Percentiles rank a stretch among this genome's conserved stretches.
Evolutionary conservation across 92 coral and sea anemone species (phyloP).

Genomic region (Pocillopora meandrina): DNA sequence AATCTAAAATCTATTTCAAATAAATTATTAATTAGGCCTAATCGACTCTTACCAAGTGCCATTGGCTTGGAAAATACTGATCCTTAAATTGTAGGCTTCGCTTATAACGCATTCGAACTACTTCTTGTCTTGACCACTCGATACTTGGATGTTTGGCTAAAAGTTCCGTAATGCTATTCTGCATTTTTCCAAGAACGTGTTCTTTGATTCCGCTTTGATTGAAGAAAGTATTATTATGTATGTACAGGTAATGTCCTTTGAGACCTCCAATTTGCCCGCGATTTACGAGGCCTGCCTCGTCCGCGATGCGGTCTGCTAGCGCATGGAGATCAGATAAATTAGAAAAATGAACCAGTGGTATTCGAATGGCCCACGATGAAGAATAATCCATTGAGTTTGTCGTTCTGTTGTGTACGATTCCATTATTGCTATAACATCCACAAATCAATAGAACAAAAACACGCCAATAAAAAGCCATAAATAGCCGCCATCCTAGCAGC

Average conservation of each 20-base stretch:
- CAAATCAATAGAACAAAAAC: conserved; percentile 42
- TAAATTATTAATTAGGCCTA: conserved; percentile 53
- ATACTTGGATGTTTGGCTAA: conserved; percentile 83
- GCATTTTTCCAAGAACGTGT: conserved; percentile 43
- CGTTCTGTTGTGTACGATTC: conserved; percentile 18
- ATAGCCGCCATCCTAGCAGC: conserved; percentile 75
- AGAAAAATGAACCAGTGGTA: conserved; percentile 61
- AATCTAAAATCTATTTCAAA: conserved; percentile 28
- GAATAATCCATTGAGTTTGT: conserved; percentile 24
- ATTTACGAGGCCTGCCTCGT: conserved; percentile 80
- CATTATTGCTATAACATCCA: conserved; percentile 26
- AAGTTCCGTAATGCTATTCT: conserved; percentile 52
- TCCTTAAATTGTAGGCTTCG: conserved; percentile 94
- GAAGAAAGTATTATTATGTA: conserved; percentile 79
- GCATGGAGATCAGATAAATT: conserved; percentile 48
- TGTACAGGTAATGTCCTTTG: conserved; percentile 81
- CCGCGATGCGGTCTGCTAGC: conserved; percentile 78
- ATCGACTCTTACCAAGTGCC: conserved; percentile 92
- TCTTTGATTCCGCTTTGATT: conserved; percentile 56
- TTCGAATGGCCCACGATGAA: conserved; percentile 94
- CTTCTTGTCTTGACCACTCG: conserved; percentile 95
- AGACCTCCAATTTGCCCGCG: conserved; percentile 97
- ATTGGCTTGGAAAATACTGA: conserved; percentile 97
- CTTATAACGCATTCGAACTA: conserved; percentile 73
- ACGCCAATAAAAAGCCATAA: conserved; percentile 39